These are phyloP conservation scores for Pomatostomus ruficeps DNA, from an alignment of 2,113 vertebrate species.

Conservation along the genomic window DNA sequence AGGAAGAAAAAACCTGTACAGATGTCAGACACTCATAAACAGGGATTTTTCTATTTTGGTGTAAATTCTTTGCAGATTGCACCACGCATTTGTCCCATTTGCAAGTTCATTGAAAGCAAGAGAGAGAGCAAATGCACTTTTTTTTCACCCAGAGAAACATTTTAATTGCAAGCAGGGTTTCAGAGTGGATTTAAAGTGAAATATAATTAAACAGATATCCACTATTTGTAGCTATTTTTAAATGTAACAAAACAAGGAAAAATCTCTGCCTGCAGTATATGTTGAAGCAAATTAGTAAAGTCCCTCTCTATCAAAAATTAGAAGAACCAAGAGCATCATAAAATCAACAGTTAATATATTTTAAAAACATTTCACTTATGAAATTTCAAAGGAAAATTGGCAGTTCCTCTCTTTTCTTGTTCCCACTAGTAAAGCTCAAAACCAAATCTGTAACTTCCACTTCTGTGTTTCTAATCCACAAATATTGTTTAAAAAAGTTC, in stretches of 20 bases:
- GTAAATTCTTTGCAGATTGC: not conserved
- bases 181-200: not conserved
- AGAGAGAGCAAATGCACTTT: not conserved
- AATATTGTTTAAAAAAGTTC: not conserved
- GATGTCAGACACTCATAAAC: not conserved
- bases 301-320: not conserved
- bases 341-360: not conserved
- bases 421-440: not conserved
- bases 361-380: not conserved
- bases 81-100: not conserved
- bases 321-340: not conserved
- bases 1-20: not conserved
- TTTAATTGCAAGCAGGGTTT: not conserved
- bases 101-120: not conserved
- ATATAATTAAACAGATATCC: not conserved
- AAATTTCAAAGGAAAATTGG: not conserved
- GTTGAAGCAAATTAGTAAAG: not conserved
- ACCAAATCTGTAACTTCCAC: not conserved
- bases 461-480: not conserved
- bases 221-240: not conserved
- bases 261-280: not conserved
- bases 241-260: not conserved
- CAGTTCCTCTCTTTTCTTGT: not conserved
- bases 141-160: not conserved
- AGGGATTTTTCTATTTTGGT: not conserved